A percentile compares a stretch with the other conserved stretches of the same genome.
Conservation (phyloP, 2,113 vertebrate genomes). For the Anthoscopus minutus region DNA sequence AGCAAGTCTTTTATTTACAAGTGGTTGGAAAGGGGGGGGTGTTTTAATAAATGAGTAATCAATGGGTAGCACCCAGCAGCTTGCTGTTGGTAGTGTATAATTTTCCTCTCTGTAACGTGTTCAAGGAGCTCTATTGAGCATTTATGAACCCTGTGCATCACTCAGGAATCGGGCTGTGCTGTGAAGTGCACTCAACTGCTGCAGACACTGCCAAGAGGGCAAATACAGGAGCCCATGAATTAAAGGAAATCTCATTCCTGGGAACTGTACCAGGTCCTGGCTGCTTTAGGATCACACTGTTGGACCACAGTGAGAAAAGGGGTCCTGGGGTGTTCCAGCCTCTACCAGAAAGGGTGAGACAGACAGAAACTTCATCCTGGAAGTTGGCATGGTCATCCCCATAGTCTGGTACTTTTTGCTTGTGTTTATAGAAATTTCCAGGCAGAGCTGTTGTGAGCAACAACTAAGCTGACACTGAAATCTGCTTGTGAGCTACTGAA, state of each 20-base stretch:
- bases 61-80: not conserved
- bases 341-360: not conserved
- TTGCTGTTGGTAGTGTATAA: rapidly evolving
- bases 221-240: not conserved
- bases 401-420: not conserved
- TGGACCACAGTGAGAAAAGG: not conserved
- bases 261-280: not conserved
- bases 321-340: not conserved
- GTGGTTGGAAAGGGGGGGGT: not conserved
- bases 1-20: not conserved
- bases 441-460: not conserved
- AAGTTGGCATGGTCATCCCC: not conserved
- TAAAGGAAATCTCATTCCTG: not conserved
- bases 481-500: not conserved
- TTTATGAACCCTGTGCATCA: not conserved
- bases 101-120: not conserved
- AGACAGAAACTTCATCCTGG: not conserved
- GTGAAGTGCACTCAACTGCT: not conserved
- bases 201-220: not conserved
- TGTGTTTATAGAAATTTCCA: not conserved
- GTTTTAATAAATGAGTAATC: constrained; percentile 15
- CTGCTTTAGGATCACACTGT: not conserved
- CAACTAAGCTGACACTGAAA: not conserved
- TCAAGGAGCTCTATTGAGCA: not conserved
- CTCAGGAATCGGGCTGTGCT: not conserved